Base-by-base conservation (phyloP, 2,888 invertebrate species). In the Anodontia alba region DNA sequence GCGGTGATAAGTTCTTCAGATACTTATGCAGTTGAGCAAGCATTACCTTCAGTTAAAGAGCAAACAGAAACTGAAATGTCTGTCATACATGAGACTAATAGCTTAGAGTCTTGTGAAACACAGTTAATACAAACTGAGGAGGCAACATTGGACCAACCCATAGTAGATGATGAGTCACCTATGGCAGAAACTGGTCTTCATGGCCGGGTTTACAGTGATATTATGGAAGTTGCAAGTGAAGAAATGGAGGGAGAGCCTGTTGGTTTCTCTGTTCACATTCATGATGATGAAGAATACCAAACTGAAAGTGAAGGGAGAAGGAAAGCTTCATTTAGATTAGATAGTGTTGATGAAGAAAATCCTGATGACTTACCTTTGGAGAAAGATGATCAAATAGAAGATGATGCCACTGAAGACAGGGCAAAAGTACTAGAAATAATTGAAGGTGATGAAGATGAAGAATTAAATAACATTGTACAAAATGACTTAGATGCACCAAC, bases 171-270 rank as follows among this genome's bases (percentile, higher is more conserved):
- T 26, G 49, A 67, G 1, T 42, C 67, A 38, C 80, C 78, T 20
- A 73, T 84, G 12, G 81, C 81, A 15, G 87, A 87, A 67, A 77
- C 80, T n/a, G 62, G 81, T 42, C 73, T 82, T 26, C 76, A 82
- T 71, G 85, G 81, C 26, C 71, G 81, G 42, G 82, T 88, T 38
- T 80, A 84, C n/a, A 81, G 84, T 71, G 76, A 80, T 15, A 83
- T 88, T 10, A 75, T 85, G 31, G 73, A 81, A 57, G 86, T 86
- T 38, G 90, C 91, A 66, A 89, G 88, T 78, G 90, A 90, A 68
- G 91, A 90, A 83, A 86, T 88, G 84, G 88, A 83, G 54, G 90
- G 88, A 38, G 81, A 81, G 57, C 88, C 88, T 0, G 79, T 86
- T 10, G 87, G 82, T 36, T 88, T 88, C 75, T 84, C 86, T 62